Evolutionary conservation across 2,797 vertebrate species (phyloP).

Genomic region (Champsocephalus esox): DNA sequence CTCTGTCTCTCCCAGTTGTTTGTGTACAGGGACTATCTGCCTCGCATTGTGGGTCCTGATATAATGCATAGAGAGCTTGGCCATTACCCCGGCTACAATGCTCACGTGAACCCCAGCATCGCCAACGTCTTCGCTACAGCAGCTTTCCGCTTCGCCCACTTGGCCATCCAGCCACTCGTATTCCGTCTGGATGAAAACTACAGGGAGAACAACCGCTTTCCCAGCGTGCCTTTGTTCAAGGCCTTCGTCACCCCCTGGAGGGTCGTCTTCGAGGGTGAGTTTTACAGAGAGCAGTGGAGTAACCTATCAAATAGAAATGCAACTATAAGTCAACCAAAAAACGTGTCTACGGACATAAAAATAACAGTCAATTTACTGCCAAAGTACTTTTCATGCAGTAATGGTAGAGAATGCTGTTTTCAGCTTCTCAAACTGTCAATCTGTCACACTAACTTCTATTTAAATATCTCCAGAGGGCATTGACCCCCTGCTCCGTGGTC

Average conservation of each 20-base stretch:
- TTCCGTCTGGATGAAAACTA: constrained; percentile 81
- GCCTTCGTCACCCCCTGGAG: constrained; percentile 91
- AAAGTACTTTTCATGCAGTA: no score
- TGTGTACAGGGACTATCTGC: constrained; percentile 90
- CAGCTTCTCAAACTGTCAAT: not conserved
- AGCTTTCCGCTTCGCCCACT: constrained; percentile 90
- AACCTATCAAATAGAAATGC: not conserved
- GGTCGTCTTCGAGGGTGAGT: constrained; percentile 86
- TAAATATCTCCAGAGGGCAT: constrained; percentile 76
- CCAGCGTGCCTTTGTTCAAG: constrained; percentile 78
- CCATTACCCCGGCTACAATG: constrained; percentile 80
- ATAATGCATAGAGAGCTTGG: constrained; percentile 74
- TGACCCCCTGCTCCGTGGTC: constrained; percentile 82
- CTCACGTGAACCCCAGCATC: constrained; percentile 86
- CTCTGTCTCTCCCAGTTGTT: constrained; percentile 82
- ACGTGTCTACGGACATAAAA: no score
- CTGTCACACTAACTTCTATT: not conserved
- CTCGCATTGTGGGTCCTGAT: constrained; percentile 84
- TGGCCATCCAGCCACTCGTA: constrained; percentile 85
- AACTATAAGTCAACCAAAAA: no score
- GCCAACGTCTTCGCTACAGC: constrained; percentile 89
- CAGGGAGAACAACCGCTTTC: constrained; percentile 67
- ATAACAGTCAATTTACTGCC: no score
- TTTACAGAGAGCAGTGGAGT: not conserved
- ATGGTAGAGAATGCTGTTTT: no score